phyloP scores from a whole-genome alignment of 2,797 vertebrate species.

The Characodon lateralis region DNA sequence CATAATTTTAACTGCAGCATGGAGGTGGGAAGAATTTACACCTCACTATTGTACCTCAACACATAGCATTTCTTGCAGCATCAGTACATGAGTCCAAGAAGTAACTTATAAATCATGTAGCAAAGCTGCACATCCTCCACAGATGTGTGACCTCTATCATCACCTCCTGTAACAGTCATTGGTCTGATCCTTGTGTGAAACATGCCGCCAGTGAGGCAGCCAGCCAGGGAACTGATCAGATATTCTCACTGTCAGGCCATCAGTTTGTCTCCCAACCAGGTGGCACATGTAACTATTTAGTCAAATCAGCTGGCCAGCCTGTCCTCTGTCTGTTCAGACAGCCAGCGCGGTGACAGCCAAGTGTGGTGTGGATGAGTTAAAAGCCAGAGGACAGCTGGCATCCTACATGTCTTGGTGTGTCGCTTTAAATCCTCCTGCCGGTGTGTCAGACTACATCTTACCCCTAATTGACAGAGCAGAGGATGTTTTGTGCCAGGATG shows the following conservation, averaged over 20 bases:
- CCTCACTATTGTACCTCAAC: not conserved
- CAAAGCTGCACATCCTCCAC: not conserved
- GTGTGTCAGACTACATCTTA: slow-evolving; percentile 43
- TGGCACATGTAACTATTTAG: slow-evolving; percentile 19
- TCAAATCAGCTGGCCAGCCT: slow-evolving; percentile 2
- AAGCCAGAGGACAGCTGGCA: slow-evolving; percentile 47
- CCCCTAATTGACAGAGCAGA: slow-evolving; percentile 59
- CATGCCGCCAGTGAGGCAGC: not conserved
- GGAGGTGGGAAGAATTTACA: too few species aligned
- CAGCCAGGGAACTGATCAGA: slow-evolving; percentile 11
- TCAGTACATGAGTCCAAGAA: not conserved
- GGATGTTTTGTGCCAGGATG: slow-evolving; percentile 41
- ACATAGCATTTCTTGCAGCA: not conserved
- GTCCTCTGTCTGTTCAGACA: slow-evolving; percentile 5
- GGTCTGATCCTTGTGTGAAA: not conserved
- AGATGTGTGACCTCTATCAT: not conserved
- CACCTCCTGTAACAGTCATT: slow-evolving; percentile 1
- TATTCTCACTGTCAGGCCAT: not conserved
- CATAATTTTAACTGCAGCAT: not conserved
- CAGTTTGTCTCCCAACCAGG: slow-evolving; percentile 15
- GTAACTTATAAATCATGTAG: not conserved
- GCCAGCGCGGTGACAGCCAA: not conserved
- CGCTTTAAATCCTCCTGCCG: slow-evolving; percentile 32
- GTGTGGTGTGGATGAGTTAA: slow-evolving; percentile 14
- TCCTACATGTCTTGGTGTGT: slow-evolving; percentile 38